phyloP scores from a whole-genome alignment of 2,888 invertebrate genomes.

The Neelides folsomi region DNA sequence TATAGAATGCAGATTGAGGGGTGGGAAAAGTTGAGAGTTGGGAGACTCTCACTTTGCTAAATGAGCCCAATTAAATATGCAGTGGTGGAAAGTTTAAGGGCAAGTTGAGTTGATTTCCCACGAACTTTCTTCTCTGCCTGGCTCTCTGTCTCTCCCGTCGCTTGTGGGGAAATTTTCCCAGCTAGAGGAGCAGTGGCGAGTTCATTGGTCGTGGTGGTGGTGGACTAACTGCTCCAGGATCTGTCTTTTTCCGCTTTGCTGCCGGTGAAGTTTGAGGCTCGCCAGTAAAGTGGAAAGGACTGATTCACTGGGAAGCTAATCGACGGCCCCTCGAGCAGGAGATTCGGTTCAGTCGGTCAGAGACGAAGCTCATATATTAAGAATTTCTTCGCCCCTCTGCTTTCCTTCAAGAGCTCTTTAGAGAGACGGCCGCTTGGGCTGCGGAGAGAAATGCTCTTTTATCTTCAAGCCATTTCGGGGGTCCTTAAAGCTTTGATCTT shows the following conservation, averaged over 20 bases:
- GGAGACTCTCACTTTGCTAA: not conserved
- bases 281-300: conserved; percentile 52
- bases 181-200: not conserved
- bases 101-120: conserved; percentile 7
- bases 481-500: too few species aligned
- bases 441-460: too few species aligned
- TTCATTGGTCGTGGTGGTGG: not conserved
- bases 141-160: not conserved
- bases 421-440: too few species aligned
- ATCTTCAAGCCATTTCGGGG: too few species aligned
- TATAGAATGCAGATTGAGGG: too few species aligned
- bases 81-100: conserved; percentile 4
- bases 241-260: conserved; percentile 55
- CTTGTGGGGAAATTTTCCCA: not conserved
- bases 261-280: conserved; percentile 41
- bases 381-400: too few species aligned
- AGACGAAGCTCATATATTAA: too few species aligned
- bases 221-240: conserved; percentile 36
- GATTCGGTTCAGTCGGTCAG: too few species aligned
- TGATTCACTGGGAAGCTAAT: conserved; percentile 32
- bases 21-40: too few species aligned
- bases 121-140: conserved; percentile 20
- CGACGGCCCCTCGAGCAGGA: not conserved
- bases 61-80: conserved; percentile 22
- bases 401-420: too few species aligned